These are phyloP conservation scores for Mesorhabditis sp. DNA, from an alignment of 2,888 invertebrate genomes.

Conservation along the genomic window DNA sequence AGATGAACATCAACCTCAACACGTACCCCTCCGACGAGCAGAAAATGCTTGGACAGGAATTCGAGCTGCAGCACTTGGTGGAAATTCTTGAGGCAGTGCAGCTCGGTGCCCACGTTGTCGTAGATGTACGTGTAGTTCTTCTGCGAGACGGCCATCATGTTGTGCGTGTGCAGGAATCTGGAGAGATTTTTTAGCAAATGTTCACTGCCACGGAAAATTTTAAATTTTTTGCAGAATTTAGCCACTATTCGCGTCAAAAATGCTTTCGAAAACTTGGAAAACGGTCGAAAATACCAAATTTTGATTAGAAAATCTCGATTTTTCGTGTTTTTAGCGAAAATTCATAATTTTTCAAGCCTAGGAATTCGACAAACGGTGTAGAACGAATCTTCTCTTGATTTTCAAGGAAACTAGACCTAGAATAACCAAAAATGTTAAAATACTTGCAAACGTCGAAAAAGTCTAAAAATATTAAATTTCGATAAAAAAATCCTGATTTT, in stretches of 20 bases:
- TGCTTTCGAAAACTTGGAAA: too few species aligned
- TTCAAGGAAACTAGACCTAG: too few species aligned
- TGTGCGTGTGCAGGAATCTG: slow-evolving; percentile 84
- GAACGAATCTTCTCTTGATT: too few species aligned
- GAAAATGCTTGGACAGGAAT: slow-evolving; percentile 93
- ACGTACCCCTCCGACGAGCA: slow-evolving; percentile 77
- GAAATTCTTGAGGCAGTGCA: slow-evolving; percentile 87
- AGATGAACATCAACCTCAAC: not conserved
- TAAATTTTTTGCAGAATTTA: not conserved
- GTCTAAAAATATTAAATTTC: too few species aligned
- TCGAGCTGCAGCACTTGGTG: slow-evolving; percentile 73
- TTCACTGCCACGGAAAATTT: not conserved
- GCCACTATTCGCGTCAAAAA: too few species aligned
- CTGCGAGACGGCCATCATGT: slow-evolving; percentile 94
- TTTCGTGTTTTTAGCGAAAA: too few species aligned
- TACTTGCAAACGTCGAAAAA: too few species aligned
- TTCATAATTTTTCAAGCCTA: too few species aligned
- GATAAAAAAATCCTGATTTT: slow-evolving; percentile 11
- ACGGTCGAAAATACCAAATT: too few species aligned
- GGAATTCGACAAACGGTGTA: too few species aligned
- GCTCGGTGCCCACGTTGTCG: slow-evolving; percentile 77
- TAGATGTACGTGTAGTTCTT: slow-evolving; percentile 84
- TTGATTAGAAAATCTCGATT: too few species aligned
- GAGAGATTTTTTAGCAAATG: slow-evolving; percentile 11
- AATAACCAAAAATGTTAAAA: too few species aligned